Evolutionary conservation across 2,113 vertebrate species (phyloP).

Genomic region (Dicrurus megarhynchus): DNA sequence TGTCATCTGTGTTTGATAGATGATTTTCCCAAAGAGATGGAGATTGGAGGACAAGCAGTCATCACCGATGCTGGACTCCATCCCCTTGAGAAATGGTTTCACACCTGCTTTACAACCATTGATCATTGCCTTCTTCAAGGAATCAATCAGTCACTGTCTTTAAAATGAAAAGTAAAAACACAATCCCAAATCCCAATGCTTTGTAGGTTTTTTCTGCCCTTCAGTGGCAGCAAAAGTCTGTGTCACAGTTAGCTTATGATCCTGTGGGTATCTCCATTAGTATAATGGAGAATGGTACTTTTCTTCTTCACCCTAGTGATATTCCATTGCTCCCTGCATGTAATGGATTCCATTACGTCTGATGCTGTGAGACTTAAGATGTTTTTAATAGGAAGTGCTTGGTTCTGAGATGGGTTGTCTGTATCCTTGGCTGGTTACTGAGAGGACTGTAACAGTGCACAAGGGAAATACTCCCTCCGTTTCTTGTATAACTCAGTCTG

Average conservation of each 20-base stretch:
- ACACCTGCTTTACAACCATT: not conserved
- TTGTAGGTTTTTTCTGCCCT: not conserved
- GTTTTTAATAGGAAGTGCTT: not conserved
- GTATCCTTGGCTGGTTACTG: not conserved
- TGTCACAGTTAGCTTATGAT: not conserved
- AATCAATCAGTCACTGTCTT: not conserved
- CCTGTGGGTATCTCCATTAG: not conserved
- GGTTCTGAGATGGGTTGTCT: not conserved
- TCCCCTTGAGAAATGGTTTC: not conserved
- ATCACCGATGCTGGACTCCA: not conserved
- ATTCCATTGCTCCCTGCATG: not conserved
- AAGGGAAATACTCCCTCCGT: not conserved
- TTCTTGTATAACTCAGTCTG: not conserved
- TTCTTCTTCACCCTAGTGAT: not conserved
- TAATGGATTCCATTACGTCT: conserved; percentile 15
- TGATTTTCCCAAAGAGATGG: not conserved
- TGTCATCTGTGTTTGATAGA: not conserved
- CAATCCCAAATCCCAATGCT: not conserved
- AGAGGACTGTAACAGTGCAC: not conserved
- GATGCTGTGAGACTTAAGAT: not conserved
- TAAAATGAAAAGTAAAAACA: not conserved
- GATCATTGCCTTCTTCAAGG: not conserved
- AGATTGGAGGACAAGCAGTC: not conserved
- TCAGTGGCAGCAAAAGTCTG: not conserved
- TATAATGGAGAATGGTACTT: not conserved